Evolutionary conservation across 2,888 invertebrate genomes (phyloP).

Genomic region (Melanostoma mellinum): DNA sequence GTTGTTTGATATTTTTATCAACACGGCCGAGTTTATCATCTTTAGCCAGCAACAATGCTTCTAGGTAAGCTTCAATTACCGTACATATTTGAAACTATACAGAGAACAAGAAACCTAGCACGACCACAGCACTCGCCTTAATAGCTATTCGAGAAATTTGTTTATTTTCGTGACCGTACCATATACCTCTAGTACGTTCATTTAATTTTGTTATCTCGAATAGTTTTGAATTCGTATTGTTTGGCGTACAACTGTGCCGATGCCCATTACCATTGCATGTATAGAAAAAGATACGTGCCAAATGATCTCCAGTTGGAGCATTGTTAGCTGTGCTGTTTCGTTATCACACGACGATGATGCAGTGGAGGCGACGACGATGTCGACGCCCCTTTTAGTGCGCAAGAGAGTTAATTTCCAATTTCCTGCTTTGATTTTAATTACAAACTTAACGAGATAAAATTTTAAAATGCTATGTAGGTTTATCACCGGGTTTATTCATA

Average conservation of each 20-base stretch:
- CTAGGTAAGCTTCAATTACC: constrained; percentile 24
- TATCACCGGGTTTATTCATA: constrained; percentile 4
- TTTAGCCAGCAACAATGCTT: constrained; percentile 7
- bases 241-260: neutral
- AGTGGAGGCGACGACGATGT: neutral
- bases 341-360: constrained; percentile 11
- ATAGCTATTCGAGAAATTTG: constrained; percentile 12
- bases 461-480: constrained; percentile 1
- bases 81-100: constrained; percentile 1
- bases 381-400: constrained; percentile 29
- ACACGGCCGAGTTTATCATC: constrained; percentile 7
- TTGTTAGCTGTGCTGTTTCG: constrained; percentile 3
- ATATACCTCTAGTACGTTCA: neutral
- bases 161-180: constrained; percentile 20
- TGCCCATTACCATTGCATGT: constrained; percentile 13
- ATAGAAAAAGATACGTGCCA: constrained; percentile 27
- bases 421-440: constrained; percentile 58
- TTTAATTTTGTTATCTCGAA: constrained; percentile 18
- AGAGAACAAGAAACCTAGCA: neutral
- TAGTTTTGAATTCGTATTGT: neutral
- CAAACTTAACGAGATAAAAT: constrained; percentile 37
- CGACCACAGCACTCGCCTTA: neutral
- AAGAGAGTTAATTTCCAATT: constrained; percentile 45
- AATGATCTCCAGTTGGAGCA: neutral
- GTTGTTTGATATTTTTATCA: neutral